Conservation (phyloP, 2,113 vertebrate species). For the Chunga burmeisteri region DNA sequence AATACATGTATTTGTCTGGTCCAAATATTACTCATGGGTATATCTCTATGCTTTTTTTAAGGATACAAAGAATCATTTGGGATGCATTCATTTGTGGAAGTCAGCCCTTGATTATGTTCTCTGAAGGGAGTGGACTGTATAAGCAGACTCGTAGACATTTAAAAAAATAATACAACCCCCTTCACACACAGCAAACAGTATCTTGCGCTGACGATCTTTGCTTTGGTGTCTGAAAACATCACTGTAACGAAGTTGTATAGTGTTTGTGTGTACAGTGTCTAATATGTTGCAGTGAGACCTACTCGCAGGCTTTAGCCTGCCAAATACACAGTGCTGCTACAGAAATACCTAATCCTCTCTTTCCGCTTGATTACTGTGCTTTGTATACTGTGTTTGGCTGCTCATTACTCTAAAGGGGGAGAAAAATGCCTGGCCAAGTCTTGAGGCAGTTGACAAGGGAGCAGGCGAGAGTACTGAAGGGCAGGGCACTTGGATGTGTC, state of each 20-base stretch:
- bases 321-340: background rate
- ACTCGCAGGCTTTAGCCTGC: background rate
- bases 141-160: background rate
- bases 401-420: background rate
- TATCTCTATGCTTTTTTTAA: background rate
- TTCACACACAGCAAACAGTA: background rate
- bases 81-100: background rate
- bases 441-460: background rate
- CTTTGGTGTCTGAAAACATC: background rate
- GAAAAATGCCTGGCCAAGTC: background rate
- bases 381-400: background rate
- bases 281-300: background rate
- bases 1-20: background rate
- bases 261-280: fast-evolving
- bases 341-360: background rate
- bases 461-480: background rate
- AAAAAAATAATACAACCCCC: background rate
- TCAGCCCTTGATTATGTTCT: background rate
- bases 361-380: background rate
- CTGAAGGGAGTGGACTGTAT: background rate
- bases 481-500: background rate
- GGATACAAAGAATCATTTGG: background rate
- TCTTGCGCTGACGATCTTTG: background rate
- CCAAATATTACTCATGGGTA: background rate
- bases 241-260: fast-evolving